Conservation (phyloP, 1,140 invertebrate genomes). For the Atta texana region DNA sequence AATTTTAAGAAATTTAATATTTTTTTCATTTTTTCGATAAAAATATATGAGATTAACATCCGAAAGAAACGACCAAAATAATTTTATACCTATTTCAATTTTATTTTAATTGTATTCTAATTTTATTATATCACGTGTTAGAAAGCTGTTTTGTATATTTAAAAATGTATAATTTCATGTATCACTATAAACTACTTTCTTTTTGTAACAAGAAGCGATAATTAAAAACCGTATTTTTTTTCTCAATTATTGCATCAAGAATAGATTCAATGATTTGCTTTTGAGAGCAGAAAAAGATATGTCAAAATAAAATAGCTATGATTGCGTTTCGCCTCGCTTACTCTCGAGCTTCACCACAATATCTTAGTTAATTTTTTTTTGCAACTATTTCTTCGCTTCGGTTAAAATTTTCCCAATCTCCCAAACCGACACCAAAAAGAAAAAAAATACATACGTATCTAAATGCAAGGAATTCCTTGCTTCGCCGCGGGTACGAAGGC, state of each 20-base stretch:
- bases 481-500: conserved; percentile 38
- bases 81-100: neutral
- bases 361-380: conserved; percentile 56
- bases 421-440: conserved; percentile 81
- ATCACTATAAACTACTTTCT: neutral
- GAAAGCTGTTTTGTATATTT: neutral
- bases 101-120: neutral
- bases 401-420: conserved; percentile 79
- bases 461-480: conserved; percentile 49
- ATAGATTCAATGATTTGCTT: neutral
- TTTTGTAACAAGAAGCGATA: conserved; percentile 11
- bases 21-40: conserved; percentile 1
- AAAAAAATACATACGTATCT: conserved; percentile 66
- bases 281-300: conserved; percentile 19
- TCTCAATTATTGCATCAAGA: conserved; percentile 7
- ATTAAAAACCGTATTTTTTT: conserved; percentile 18
- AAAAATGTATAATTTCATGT: conserved; percentile 9
- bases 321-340: conserved; percentile 59
- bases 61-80: neutral
- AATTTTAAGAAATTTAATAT: conserved; percentile 16
- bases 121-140: neutral
- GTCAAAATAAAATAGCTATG: conserved; percentile 24
- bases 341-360: conserved; percentile 34
- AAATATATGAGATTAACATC: neutral
- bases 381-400: conserved; percentile 71